Evolutionary conservation across 2,797 vertebrate genomes (phyloP).

Genomic region (Hoplostethus mediterraneus): DNA sequence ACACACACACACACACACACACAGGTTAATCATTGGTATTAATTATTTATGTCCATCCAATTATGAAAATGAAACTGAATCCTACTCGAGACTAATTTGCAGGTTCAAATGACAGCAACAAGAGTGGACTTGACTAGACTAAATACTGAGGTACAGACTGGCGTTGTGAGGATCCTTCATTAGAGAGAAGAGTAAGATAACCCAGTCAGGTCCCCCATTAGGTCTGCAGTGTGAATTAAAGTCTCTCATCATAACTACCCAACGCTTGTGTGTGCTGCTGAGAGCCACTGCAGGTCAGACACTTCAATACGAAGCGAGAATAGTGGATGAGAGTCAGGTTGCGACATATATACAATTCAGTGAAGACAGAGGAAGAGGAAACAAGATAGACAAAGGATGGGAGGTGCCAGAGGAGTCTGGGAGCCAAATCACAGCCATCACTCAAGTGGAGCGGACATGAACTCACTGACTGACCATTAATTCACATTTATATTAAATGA

Average conservation of each 20-base stretch:
- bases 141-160: not conserved
- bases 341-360: not conserved
- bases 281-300: not conserved
- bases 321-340: slow-evolving; percentile 11
- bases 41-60: slow-evolving; percentile 58
- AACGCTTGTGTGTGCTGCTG: not conserved
- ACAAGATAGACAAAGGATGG: slow-evolving; percentile 24
- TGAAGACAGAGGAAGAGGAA: slow-evolving; percentile 20
- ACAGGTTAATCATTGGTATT: slow-evolving; percentile 53
- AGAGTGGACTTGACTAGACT: not conserved
- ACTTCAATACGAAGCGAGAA: not conserved
- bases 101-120: slow-evolving; percentile 45
- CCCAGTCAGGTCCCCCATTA: slow-evolving; percentile 1
- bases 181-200: slow-evolving; percentile 19
- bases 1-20: slow-evolving; percentile 5
- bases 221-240: not conserved
- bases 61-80: slow-evolving; percentile 50
- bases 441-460: slow-evolving; percentile 49
- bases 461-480: slow-evolving; percentile 68
- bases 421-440: slow-evolving; percentile 54
- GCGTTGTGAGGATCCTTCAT: not conserved
- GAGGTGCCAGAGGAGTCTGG: slow-evolving; percentile 22
- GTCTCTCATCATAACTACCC: not conserved
- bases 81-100: slow-evolving; percentile 33
- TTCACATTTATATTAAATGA: slow-evolving; percentile 77